phyloP scores from a whole-genome alignment of 2,888 invertebrate genomes.

The Selenia dentaria region DNA sequence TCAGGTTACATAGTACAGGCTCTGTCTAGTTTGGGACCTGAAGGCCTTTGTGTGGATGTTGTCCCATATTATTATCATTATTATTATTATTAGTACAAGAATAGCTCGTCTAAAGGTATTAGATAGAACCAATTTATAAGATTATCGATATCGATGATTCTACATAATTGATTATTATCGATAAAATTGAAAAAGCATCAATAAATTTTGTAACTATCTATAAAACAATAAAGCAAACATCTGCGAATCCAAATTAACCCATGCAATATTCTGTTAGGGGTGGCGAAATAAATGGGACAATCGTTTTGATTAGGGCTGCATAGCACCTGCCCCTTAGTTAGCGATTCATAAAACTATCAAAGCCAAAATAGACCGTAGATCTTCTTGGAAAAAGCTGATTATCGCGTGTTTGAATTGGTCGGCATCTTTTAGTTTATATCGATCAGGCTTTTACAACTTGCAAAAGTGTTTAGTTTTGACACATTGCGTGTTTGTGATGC shows the following conservation, averaged over 20 bases:
- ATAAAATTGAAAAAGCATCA: background rate
- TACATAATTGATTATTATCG: background rate
- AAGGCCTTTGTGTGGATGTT: too few species aligned
- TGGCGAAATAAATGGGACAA: constrained; percentile 12
- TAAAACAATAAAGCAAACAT: constrained; percentile 15
- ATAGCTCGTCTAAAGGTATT: too few species aligned
- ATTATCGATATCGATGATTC: too few species aligned
- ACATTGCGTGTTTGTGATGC: too few species aligned
- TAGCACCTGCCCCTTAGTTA: constrained; percentile 11
- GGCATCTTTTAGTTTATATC: constrained; percentile 4
- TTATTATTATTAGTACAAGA: too few species aligned
- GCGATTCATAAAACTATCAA: background rate
- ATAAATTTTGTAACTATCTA: constrained; percentile 1
- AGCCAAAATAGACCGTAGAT: background rate
- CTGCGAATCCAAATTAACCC: constrained; percentile 7
- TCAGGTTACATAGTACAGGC: too few species aligned
- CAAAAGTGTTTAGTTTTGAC: background rate
- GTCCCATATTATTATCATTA: too few species aligned
- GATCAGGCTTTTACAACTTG: background rate
- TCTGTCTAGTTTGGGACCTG: too few species aligned
- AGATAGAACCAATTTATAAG: too few species aligned
- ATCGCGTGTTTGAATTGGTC: background rate
- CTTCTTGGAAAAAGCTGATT: background rate
- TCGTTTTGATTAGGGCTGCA: constrained; percentile 11
- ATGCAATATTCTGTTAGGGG: constrained; percentile 1